These are phyloP conservation scores for Bufotes viridis DNA, from an alignment of 2,797 vertebrate species.

Conservation along the genomic window DNA sequence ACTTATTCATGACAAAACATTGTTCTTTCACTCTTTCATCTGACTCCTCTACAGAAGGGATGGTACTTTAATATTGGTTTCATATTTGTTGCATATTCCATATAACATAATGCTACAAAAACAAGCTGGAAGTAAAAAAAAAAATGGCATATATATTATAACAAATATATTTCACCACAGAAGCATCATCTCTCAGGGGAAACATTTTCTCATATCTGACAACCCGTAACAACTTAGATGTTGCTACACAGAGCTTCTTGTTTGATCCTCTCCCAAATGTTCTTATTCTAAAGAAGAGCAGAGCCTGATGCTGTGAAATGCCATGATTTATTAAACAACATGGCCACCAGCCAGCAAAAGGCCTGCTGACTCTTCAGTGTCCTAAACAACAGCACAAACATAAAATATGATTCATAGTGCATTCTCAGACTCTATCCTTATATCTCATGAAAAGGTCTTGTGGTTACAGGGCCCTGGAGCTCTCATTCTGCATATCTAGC, in stretches of 20 bases:
- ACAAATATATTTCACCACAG: background rate
- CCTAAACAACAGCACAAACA: slow-evolving; percentile 58
- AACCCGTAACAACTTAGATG: slow-evolving; percentile 25
- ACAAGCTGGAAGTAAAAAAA: background rate
- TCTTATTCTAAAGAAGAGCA: slow-evolving; percentile 42
- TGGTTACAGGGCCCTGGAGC: slow-evolving; percentile 55
- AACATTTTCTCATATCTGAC: slow-evolving; percentile 8
- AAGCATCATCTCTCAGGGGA: background rate
- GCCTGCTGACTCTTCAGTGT: slow-evolving; percentile 58
- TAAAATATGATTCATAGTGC: slow-evolving; percentile 60
- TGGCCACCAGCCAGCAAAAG: slow-evolving; percentile 52
- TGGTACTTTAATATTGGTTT: no score
- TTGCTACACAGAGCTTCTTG: slow-evolving; percentile 31
- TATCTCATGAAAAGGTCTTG: slow-evolving; percentile 54
- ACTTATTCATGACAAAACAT: background rate
- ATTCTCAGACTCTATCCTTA: slow-evolving; percentile 48
- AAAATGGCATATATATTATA: background rate
- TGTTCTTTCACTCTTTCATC: background rate
- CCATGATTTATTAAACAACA: slow-evolving; percentile 58
- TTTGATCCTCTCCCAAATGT: slow-evolving; percentile 35
- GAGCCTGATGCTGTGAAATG: slow-evolving; percentile 47
- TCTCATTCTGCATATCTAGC: slow-evolving; percentile 33
- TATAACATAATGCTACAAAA: background rate
- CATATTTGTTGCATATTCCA: no score
- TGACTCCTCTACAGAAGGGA: background rate